phyloP scores from a whole-genome alignment of 2,113 vertebrate genomes.

The Gambusia affinis region DNA sequence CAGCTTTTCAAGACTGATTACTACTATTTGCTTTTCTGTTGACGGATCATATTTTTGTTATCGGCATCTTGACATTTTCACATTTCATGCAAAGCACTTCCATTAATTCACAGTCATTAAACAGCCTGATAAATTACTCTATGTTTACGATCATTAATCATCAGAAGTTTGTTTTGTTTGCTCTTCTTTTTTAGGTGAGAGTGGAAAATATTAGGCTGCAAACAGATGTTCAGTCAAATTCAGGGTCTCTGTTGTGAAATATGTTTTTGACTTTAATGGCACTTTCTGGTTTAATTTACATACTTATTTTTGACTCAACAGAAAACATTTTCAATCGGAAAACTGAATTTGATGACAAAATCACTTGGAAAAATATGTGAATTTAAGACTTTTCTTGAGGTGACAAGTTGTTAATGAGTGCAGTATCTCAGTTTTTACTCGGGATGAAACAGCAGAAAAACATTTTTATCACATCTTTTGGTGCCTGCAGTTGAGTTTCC shows the following conservation, averaged over 20 bases:
- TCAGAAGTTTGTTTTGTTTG: slow-evolving; percentile 21
- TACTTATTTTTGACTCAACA: not conserved
- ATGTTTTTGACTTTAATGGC: not conserved
- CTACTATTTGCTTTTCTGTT: not conserved
- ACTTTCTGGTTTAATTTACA: not conserved
- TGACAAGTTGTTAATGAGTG: too few species aligned
- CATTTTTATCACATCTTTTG: not conserved
- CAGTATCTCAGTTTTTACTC: too few species aligned
- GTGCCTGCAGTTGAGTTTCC: too few species aligned
- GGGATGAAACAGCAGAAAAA: not conserved
- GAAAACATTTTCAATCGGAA: too few species aligned
- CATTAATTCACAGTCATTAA: slow-evolving; percentile 37
- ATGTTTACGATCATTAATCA: slow-evolving; percentile 27
- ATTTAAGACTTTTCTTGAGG: too few species aligned
- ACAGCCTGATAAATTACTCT: slow-evolving; percentile 45
- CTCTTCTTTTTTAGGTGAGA: slow-evolving; percentile 7
- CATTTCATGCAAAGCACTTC: slow-evolving; percentile 32
- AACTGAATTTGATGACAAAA: too few species aligned
- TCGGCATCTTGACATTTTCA: slow-evolving; percentile 13
- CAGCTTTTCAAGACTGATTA: slow-evolving; percentile 9
- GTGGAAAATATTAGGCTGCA: not conserved
- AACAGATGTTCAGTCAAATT: slow-evolving; percentile 1
- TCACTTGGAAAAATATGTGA: not conserved
- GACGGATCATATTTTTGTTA: slow-evolving; percentile 1
- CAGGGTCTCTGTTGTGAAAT: not conserved